Evolutionary conservation across 2,797 vertebrate species (phyloP).

Genomic region (Acanthis flammea): DNA sequence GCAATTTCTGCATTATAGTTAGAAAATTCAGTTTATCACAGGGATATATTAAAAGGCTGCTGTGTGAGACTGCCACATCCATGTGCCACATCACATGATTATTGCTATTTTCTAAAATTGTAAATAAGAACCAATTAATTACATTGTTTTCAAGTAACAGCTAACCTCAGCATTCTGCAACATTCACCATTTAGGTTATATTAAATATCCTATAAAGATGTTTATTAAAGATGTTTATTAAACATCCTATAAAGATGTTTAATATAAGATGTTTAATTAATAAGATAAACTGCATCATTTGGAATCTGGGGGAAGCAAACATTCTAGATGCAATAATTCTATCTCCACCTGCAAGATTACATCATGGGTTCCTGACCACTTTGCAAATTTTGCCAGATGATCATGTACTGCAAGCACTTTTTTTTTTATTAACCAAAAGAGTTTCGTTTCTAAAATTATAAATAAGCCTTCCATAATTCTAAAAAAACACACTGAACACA

Average conservation of each 20-base stretch:
- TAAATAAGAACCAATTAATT: neutral
- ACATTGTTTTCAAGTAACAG: neutral
- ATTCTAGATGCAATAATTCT: neutral
- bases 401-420: neutral
- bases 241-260: neutral
- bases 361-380: neutral
- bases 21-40: neutral
- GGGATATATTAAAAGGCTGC: neutral
- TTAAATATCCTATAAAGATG: neutral
- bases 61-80: neutral
- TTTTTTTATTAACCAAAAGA: constrained; percentile 19
- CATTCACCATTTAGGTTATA: neutral
- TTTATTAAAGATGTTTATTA: neutral
- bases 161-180: neutral
- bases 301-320: neutral
- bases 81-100: neutral
- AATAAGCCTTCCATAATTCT: constrained; percentile 24
- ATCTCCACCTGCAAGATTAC: neutral
- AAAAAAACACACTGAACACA: constrained; percentile 55
- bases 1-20: neutral
- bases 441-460: constrained; percentile 34
- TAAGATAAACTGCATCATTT: neutral
- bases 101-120: neutral
- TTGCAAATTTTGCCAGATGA: constrained; percentile 26
- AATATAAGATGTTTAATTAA: too few relatives aligned